Evolutionary conservation across 2,797 vertebrate species (phyloP).

Genomic region (Sitta carolinensis): DNA sequence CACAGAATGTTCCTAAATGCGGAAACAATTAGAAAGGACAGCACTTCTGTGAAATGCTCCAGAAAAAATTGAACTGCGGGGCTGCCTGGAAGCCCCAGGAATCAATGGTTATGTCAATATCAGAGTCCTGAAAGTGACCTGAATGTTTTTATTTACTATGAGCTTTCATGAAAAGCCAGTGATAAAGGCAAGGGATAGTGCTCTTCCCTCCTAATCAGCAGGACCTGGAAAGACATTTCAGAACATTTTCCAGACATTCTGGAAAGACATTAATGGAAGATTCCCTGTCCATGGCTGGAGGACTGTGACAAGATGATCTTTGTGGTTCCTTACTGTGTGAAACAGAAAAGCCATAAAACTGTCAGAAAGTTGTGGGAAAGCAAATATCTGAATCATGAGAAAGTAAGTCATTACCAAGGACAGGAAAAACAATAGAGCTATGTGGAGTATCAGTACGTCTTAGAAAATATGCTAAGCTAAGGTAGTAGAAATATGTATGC

Average conservation of each 20-base stretch:
- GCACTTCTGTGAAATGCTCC: not conserved
- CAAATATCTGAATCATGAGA: too few species aligned
- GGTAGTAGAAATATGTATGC: too few species aligned
- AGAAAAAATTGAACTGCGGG: not conserved
- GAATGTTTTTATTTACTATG: not conserved
- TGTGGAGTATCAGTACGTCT: too few species aligned
- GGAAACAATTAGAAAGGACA: not conserved
- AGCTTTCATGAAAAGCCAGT: not conserved
- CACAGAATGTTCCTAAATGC: not conserved
- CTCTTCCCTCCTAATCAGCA: not conserved
- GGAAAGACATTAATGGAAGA: not conserved
- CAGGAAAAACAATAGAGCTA: too few species aligned
- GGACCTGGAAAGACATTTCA: not conserved
- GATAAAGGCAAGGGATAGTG: not conserved
- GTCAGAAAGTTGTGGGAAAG: too few species aligned
- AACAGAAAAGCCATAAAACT: too few species aligned
- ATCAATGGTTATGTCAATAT: not conserved
- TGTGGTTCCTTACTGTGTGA: not conserved
- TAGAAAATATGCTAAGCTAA: too few species aligned
- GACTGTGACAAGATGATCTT: not conserved
- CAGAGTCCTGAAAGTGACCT: not conserved
- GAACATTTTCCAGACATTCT: not conserved
- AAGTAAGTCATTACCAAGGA: too few species aligned
- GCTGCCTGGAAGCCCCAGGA: not conserved
- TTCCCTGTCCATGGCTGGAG: not conserved